These are phyloP conservation scores for Carcinoscorpius rotundicauda DNA, from an alignment of 1,140 invertebrate genomes.

Conservation along the genomic window DNA sequence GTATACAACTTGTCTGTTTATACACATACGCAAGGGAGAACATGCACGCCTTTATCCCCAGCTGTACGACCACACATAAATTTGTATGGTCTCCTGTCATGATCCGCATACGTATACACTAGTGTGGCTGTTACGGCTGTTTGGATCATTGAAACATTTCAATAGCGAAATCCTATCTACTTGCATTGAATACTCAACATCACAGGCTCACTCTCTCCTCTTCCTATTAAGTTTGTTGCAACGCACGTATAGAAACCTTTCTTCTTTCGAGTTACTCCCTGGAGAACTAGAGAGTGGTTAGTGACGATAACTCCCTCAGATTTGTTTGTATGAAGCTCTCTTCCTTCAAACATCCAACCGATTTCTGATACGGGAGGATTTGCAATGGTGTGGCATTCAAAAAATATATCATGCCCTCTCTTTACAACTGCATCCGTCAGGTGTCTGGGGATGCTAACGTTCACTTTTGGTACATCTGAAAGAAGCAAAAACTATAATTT, in stretches of 20 bases:
- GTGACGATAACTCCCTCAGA: constrained; percentile 59
- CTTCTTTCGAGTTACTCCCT: constrained; percentile 26
- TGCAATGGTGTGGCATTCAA: constrained; percentile 74
- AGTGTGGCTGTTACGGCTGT: too few relatives aligned
- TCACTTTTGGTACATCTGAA: too few relatives aligned
- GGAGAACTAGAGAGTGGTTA: constrained; percentile 47
- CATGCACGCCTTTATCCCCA: too few relatives aligned
- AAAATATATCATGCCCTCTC: constrained; percentile 68
- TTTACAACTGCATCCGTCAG: constrained; percentile 31
- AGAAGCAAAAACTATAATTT: too few relatives aligned
- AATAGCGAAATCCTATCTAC: constrained; percentile 25
- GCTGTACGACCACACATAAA: too few relatives aligned
- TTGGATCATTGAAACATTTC: too few relatives aligned
- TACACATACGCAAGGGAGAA: too few relatives aligned
- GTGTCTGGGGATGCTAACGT: too few relatives aligned
- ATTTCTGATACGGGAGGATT: constrained; percentile 68
- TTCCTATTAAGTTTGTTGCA: constrained; percentile 75
- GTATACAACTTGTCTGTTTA: too few relatives aligned
- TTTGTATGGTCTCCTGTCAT: too few relatives aligned
- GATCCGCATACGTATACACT: too few relatives aligned
- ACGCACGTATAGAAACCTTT: constrained; percentile 59
- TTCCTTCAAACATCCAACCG: constrained; percentile 62
- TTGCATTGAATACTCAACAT: constrained; percentile 77
- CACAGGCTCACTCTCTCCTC: constrained; percentile 68
- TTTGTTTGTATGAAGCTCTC: constrained; percentile 23